A percentile compares a stretch with the other conserved stretches of the same genome.
These are phyloP conservation scores for Drosophila ohnishii DNA, from an alignment of 1,140 invertebrate species.

Conservation along the genomic window DNA sequence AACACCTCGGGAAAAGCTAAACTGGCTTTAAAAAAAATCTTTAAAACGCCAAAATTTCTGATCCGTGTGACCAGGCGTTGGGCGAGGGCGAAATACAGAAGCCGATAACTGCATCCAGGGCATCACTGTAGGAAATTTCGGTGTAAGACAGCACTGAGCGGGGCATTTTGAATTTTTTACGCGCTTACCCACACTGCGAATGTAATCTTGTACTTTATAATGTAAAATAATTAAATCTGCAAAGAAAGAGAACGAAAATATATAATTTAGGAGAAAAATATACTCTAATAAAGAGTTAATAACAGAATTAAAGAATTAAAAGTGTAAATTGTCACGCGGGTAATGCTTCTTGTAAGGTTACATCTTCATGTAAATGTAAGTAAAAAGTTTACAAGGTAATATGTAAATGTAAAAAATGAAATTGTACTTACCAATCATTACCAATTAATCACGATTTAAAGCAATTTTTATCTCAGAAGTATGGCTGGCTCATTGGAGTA, in stretches of 20 bases:
- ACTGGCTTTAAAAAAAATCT: background rate
- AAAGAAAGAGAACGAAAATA: no score
- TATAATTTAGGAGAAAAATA: background rate
- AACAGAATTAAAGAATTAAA: background rate
- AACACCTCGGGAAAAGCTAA: background rate
- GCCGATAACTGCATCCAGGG: background rate
- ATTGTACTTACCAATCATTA: background rate
- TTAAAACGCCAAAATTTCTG: background rate
- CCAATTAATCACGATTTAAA: rapidly evolving
- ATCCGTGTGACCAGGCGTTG: conserved; percentile 1
- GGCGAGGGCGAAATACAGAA: background rate
- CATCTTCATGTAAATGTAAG: background rate
- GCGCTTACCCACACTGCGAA: background rate
- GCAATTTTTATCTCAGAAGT: background rate
- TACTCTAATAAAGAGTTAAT: background rate
- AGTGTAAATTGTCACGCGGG: background rate
- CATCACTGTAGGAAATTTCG: background rate
- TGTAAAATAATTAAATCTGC: background rate
- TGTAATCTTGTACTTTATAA: background rate
- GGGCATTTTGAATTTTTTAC: background rate
- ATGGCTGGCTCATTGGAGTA: background rate
- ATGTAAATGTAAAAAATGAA: background rate
- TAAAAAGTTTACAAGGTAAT: background rate
- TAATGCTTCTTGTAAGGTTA: no score
- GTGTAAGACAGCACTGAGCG: conserved; percentile 13